Conservation (phyloP, 1,140 invertebrate genomes). For the Geopemphigus sp. region DNA sequence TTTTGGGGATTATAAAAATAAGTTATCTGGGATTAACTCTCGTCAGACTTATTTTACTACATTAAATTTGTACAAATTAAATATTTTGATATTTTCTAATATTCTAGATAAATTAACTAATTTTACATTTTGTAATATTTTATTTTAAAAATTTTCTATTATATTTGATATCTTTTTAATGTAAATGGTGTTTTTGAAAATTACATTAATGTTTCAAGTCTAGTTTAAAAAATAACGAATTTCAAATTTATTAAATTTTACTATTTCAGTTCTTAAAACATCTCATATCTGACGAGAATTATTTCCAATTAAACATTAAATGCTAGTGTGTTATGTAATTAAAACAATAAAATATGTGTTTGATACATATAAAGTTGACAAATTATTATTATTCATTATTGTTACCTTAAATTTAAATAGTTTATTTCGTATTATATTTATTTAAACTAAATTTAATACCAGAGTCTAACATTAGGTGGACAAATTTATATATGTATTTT, state of each 20-base stretch:
- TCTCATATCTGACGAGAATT: background rate
- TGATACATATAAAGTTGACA: conserved; percentile 24
- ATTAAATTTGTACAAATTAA: no score
- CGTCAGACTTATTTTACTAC: conserved; percentile 1
- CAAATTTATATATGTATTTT: conserved; percentile 13
- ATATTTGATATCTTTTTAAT: no score
- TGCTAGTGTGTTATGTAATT: conserved; percentile 4
- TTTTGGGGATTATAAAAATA: conserved; percentile 27
- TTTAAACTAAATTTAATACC: conserved; percentile 14
- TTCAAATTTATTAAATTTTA: no score
- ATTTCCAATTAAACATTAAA: background rate
- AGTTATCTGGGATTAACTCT: background rate
- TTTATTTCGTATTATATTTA: conserved; percentile 31
- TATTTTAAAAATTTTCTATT: no score
- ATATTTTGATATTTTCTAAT: no score
- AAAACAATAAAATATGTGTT: background rate
- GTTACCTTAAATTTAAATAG: conserved; percentile 46
- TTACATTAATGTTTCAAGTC: no score
- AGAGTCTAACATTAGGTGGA: background rate
- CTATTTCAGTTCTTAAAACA: no score
- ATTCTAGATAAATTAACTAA: no score
- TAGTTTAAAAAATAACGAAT: no score
- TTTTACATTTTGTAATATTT: no score
- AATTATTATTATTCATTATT: conserved; percentile 46
- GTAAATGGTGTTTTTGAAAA: no score